Percentiles rank a stretch among this genome's conserved stretches.
Conservation (phyloP, 2,113 vertebrate species). For the Patagioenas fasciata region DNA sequence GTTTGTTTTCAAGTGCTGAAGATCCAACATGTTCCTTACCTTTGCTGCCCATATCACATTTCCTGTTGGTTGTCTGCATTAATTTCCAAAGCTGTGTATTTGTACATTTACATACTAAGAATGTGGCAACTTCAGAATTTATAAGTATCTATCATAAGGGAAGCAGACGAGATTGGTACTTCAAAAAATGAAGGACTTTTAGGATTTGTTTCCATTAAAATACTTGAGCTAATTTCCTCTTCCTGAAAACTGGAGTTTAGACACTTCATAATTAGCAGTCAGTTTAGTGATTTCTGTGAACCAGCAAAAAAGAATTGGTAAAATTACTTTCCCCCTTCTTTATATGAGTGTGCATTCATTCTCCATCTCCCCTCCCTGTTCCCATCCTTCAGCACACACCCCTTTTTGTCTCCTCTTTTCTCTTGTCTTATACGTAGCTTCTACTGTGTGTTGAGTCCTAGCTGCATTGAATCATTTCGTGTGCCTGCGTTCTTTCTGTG, state of each 20-base stretch:
- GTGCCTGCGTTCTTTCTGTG: neutral
- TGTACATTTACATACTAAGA: neutral
- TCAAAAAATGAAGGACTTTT: neutral
- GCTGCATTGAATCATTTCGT: accelerated
- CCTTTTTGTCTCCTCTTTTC: neutral
- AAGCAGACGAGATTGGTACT: neutral
- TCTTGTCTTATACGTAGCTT: neutral
- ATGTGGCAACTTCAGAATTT: neutral
- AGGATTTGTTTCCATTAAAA: neutral
- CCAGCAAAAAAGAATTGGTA: neutral
- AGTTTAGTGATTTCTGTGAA: neutral
- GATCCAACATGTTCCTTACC: neutral
- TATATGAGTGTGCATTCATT: neutral
- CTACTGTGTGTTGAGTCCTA: neutral
- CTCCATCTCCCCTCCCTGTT: neutral
- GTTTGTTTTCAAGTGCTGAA: neutral
- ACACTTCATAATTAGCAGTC: neutral
- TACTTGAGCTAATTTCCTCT: neutral
- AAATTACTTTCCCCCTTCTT: neutral
- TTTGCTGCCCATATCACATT: neutral
- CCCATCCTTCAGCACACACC: neutral
- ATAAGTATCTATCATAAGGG: neutral
- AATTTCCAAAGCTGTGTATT: neutral
- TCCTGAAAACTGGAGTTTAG: neutral
- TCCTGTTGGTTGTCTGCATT: neutral